Evolutionary conservation across 2,888 invertebrate genomes (phyloP), one percentile per base, ranked within the genome.

Genomic region (Cacoxenus indagator): DNA sequence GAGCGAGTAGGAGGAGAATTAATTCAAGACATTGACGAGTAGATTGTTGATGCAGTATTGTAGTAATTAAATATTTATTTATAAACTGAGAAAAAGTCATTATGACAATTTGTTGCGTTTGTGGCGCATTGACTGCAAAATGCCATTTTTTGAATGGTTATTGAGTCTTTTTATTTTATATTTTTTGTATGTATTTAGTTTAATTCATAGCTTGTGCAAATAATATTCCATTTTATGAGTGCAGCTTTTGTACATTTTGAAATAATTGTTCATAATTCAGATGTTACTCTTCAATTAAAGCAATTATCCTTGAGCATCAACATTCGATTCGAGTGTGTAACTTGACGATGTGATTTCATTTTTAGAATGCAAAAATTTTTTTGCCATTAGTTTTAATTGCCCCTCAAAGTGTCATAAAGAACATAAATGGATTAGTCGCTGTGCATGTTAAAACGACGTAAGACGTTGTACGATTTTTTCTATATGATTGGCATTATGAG

Each of bases 201-300:
- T 46, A 19, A 4, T 46, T 17, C 51, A 19, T 51, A 8, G 19
- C 17, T 19, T 22, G 8, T 2, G 5, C 37, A 37, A 31, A 37
- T 37, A 8, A 14, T 37, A 37, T 37, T 37, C 37, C 14, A 37
- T 37, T 37, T 37, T 5, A 37, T 37, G 8, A 37, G 37, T 37
- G 37, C 37, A 37, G 14, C 37, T 37, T n/a, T 37, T 37, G 37
- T 37, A 37, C 37, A 37, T 37, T 37, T 37, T 37, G 9, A 37
- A 31, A 37, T 37, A 37, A 4, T 37, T 14, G 37, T 11, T n/a
- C n/a, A n/a, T n/a, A n/a, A n/a, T 74, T 57, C 22, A 65, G 64
- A 67, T 78, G 82, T 79, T 78, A 64, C 69, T 82, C 82, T 81
- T 75, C 75, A 73, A 72, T 82, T 70, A 64, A 76, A 78, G 84